Evolutionary conservation across 2,888 invertebrate genomes (phyloP), one percentile per base, ranked within the genome.

Genomic region (Acleris literana): DNA sequence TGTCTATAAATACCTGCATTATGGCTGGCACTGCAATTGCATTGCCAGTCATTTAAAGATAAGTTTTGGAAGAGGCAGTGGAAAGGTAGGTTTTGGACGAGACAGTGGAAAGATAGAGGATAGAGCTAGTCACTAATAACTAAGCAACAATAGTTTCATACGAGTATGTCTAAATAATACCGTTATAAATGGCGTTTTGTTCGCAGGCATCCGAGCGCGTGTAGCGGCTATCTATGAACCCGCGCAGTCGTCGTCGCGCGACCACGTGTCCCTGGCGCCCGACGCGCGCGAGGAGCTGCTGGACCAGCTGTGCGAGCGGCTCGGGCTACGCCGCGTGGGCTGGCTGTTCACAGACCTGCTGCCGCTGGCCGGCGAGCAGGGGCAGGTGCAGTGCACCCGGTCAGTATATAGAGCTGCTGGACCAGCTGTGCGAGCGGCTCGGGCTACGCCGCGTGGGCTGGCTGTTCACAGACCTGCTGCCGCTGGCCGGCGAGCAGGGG

Each of bases 281-380:
- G 97, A 98, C 82, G 95, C 96, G 62, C 94, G 93, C 72, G 94
- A 94, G 76, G 89, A 87, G n/a, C 87, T 95, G 68, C 96, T 98
- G 39, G 95, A 96, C 69, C 94, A 95, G 77, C 93, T 99, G 72
- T 97, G 98, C 49, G 88, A 83, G 33, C 93, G 94, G 64, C 94
- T 99, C 66, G 97, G 97, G 22, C 93, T 99, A 77, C 89, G 91
- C 70, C 86, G 86, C 74, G 96, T 99, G 70, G 99, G 99, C 65
- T 99, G 99, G 99, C 97, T 99, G 76, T 99, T 99, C 90, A 99
- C 99, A 18, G 99, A 99, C 94, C 94, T 99, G 71, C 94, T 98
- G 77, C 96, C 97, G 67, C 96, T 97, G 73, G 97, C 98, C 90
- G 90, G 96, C 52, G 95, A 95, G 76, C 94, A 94, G 77, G 99